Conservation (phyloP, 2,797 vertebrate genomes). For the Myripristis murdjan region DNA sequence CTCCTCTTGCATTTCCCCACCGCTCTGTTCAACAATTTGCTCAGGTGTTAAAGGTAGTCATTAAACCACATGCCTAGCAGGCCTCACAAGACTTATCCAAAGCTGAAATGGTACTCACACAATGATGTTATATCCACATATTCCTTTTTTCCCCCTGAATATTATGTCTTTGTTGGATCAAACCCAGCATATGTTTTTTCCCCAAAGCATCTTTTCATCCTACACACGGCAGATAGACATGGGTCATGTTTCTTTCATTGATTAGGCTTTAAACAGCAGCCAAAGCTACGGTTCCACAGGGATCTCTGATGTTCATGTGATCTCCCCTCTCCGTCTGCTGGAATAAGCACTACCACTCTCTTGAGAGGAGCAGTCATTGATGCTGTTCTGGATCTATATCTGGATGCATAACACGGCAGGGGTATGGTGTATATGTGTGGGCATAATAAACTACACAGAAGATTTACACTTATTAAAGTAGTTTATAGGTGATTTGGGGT, state of each 20-base stretch:
- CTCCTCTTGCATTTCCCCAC: slow-evolving; percentile 53
- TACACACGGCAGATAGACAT: slow-evolving; percentile 59
- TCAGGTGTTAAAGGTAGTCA: slow-evolving; percentile 62
- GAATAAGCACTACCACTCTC: slow-evolving; percentile 75
- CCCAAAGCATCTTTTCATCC: slow-evolving; percentile 71
- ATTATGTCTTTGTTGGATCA: slow-evolving; percentile 48
- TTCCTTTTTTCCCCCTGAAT: slow-evolving; percentile 15
- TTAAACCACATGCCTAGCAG: slow-evolving; percentile 56
- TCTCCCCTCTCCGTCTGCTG: slow-evolving; percentile 72
- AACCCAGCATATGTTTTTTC: slow-evolving; percentile 51
- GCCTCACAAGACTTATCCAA: slow-evolving; percentile 3
- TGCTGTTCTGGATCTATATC: slow-evolving; percentile 68
- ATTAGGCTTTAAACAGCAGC: slow-evolving; percentile 81
- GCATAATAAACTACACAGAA: slow-evolving; percentile 56
- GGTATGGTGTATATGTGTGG: slow-evolving; percentile 23
- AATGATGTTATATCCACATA: slow-evolving; percentile 32
- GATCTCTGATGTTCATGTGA: slow-evolving; percentile 75
- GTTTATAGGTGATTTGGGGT: slow-evolving; percentile 39
- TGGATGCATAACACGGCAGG: slow-evolving; percentile 50
- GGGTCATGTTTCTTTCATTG: slow-evolving; percentile 82
- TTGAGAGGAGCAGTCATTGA: slow-evolving; percentile 66
- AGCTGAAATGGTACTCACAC: slow-evolving; percentile 52
- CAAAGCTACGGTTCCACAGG: slow-evolving; percentile 77
- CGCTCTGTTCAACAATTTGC: slow-evolving; percentile 57
- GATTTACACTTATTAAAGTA: slow-evolving; percentile 51